Evolutionary conservation across 2,113 vertebrate species (phyloP).

Genomic region (Diadophis punctatus): DNA sequence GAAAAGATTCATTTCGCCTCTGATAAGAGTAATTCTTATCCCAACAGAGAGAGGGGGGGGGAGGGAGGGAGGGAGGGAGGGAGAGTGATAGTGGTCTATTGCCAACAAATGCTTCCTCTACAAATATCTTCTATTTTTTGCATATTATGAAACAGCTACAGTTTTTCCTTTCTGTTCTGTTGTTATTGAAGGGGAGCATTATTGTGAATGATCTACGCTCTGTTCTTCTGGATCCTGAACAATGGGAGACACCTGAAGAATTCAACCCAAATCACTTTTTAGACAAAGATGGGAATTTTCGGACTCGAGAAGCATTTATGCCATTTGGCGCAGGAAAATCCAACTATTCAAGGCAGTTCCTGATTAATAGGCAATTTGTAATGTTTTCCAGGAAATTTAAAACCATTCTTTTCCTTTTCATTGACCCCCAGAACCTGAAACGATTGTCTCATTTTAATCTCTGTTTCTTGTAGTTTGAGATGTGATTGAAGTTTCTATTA

Average conservation of each 20-base stretch:
- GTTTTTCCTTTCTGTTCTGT: background rate
- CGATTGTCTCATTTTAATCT: background rate
- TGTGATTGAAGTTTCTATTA: background rate
- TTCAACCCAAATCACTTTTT: constrained; percentile 14
- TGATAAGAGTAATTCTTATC: too few species aligned
- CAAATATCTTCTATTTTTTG: background rate
- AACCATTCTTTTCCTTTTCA: background rate
- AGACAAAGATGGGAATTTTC: background rate
- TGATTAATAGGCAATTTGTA: background rate
- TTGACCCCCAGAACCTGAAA: background rate
- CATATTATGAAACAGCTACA: background rate
- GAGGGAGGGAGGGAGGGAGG: too few species aligned
- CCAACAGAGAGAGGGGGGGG: too few species aligned
- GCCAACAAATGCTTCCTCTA: too few species aligned
- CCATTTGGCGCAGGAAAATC: background rate
- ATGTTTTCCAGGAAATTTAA: background rate
- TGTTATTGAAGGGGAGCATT: background rate
- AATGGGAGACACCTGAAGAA: constrained; percentile 2
- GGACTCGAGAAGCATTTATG: background rate
- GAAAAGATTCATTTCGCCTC: too few species aligned
- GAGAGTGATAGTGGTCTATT: too few species aligned
- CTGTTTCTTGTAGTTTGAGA: background rate
- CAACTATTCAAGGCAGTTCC: background rate
- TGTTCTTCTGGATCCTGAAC: background rate
- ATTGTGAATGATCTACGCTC: background rate